Evolutionary conservation across 2,888 invertebrate species (phyloP).

Genomic region (Nomada fabriciana): DNA sequence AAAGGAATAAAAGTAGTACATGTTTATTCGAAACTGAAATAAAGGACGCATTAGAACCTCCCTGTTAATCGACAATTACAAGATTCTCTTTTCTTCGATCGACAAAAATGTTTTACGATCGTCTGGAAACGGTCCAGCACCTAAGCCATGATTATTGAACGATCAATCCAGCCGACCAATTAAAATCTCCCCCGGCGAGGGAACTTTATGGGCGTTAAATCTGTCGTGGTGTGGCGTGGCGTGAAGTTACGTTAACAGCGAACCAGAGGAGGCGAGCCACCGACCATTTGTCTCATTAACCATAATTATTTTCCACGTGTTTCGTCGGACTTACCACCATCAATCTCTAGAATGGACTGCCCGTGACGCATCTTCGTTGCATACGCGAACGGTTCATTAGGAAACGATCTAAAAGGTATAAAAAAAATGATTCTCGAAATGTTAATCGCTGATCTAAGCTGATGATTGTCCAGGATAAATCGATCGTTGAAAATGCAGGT

Average conservation of each 20-base stretch:
- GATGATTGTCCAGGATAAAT: slow-evolving; percentile 48
- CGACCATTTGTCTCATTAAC: slow-evolving; percentile 58
- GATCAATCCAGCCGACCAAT: slow-evolving; percentile 8
- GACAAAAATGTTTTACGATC: too few species aligned
- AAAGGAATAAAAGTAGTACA: too few species aligned
- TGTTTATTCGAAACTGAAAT: too few species aligned
- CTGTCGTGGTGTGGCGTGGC: slow-evolving; percentile 1
- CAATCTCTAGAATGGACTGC: slow-evolving; percentile 43
- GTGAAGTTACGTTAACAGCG: slow-evolving; percentile 23
- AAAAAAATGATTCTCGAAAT: slow-evolving; percentile 55
- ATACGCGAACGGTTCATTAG: slow-evolving; percentile 35
- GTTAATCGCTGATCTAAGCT: slow-evolving; percentile 52
- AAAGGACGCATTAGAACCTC: too few species aligned
- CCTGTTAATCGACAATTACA: too few species aligned
- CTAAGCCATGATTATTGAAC: background rate
- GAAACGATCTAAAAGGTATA: slow-evolving; percentile 32
- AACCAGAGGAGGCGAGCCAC: slow-evolving; percentile 21
- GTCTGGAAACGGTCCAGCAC: background rate
- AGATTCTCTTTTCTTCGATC: too few species aligned
- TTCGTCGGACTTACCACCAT: slow-evolving; percentile 32
- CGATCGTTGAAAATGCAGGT: slow-evolving; percentile 42
- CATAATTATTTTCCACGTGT: slow-evolving; percentile 55
- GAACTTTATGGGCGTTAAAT: slow-evolving; percentile 33
- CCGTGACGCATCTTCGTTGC: slow-evolving; percentile 18
- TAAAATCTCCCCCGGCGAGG: slow-evolving; percentile 17